Conservation (phyloP, 1,140 invertebrate genomes). For the Bacillus rossius region DNA sequence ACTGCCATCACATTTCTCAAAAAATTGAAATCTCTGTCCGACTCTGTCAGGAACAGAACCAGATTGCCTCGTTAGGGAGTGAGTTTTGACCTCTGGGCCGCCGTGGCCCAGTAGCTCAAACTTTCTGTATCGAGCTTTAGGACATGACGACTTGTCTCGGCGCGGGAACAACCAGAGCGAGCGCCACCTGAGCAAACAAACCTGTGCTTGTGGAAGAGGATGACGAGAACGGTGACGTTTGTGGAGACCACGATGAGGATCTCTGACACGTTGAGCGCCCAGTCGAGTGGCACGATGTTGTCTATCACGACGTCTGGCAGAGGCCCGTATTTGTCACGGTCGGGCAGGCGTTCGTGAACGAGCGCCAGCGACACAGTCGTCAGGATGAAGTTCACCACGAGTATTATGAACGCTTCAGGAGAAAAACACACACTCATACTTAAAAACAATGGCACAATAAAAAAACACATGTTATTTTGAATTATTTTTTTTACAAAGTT, state of each 20-base stretch:
- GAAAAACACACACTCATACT: conserved; percentile 16
- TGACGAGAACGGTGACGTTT: conserved; percentile 62
- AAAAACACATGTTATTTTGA: background rate
- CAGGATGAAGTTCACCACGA: conserved; percentile 54
- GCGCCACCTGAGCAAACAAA: conserved; percentile 31
- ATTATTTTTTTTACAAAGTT: background rate
- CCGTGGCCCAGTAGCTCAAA: too few relatives aligned
- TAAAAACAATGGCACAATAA: conserved; percentile 9
- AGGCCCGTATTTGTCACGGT: conserved; percentile 59
- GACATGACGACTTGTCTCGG: too few relatives aligned
- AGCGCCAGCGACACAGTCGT: conserved; percentile 68
- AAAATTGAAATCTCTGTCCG: too few relatives aligned
- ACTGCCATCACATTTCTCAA: too few relatives aligned
- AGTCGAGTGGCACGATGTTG: conserved; percentile 60
- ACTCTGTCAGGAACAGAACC: too few relatives aligned
- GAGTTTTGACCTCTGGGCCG: too few relatives aligned
- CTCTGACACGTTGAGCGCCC: conserved; percentile 80
- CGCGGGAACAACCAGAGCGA: too few relatives aligned
- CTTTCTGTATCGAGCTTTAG: too few relatives aligned
- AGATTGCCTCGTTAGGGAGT: too few relatives aligned
- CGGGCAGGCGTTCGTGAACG: conserved; percentile 79
- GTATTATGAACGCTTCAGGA: conserved; percentile 52
- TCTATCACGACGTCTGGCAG: conserved; percentile 79
- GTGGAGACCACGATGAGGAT: conserved; percentile 77
- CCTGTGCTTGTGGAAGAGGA: conserved; percentile 81